Conservation (phyloP, 2,888 invertebrate species). For the Pimpla rufipes region DNA sequence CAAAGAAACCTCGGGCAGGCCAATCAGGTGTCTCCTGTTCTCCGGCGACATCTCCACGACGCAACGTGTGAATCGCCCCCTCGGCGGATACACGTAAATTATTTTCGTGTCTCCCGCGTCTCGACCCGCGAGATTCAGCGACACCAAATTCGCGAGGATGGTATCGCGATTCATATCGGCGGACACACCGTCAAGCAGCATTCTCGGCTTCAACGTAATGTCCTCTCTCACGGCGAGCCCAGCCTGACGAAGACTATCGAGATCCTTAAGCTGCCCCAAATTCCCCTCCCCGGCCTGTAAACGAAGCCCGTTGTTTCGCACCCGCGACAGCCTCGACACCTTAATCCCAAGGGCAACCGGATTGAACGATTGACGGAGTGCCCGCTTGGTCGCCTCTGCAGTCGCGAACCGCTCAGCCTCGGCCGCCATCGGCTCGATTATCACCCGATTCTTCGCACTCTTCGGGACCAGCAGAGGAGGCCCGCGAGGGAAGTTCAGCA, state of each 20-base stretch:
- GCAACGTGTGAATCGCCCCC: constrained; percentile 4
- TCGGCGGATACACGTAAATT: background rate
- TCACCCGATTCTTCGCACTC: background rate
- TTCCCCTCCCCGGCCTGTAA: background rate
- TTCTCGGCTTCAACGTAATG: background rate
- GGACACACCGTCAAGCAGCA: background rate
- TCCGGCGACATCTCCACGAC: constrained; percentile 19
- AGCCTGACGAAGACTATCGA: background rate
- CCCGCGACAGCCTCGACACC: background rate
- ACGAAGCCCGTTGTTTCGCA: background rate
- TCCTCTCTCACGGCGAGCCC: background rate
- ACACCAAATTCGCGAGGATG: background rate
- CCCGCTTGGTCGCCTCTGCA: background rate
- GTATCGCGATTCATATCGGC: background rate
- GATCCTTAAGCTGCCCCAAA: background rate
- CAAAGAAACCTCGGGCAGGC: background rate
- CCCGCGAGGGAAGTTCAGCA: background rate
- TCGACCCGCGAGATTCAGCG: background rate
- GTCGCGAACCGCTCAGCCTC: constrained; percentile 4
- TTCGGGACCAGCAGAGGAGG: background rate
- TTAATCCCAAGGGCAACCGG: constrained; percentile 16
- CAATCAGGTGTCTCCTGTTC: background rate
- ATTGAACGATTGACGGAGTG: background rate
- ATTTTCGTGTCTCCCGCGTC: background rate
- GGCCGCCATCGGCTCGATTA: constrained; percentile 11